Base-by-base conservation (phyloP, 2,797 vertebrate species). In the Pseudomugil gertrudae region DNA sequence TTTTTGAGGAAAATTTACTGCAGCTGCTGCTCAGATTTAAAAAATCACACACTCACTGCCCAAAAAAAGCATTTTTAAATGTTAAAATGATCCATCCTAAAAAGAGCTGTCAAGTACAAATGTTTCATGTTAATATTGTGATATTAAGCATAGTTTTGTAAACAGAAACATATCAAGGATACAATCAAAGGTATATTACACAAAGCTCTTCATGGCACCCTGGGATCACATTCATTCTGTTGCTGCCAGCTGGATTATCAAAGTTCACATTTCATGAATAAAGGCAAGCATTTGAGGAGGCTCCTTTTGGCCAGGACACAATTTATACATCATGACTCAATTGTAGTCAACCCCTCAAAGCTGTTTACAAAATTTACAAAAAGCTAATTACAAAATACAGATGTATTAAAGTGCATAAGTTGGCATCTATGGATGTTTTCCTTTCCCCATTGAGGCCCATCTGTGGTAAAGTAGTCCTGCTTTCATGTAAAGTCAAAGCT, bases 101-200 rank as follows among this genome's bases (percentile, higher is more conserved):
- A 69, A 65, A 14, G 26, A 52, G 5, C 26, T 17, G 26, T 17
- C 14, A 29, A 52, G 11, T 5, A 14, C 54, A 64, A 52, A 45
- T 17, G 45, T 57, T 59, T 56, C 27, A 9, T 53, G 36, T 33
- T 29, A 58, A 68, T 57, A 14, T 21, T 10, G 65, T 45, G 45
- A 19, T 53, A 66, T 80, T 89, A 72, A 72, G 78, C 57, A 48
- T 15, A 62, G 17, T 71, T 84, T 63, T 83, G 80, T 89, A 85
- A 85, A 87, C 78, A 90, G 84, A 32, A 33, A 60, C 48, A 40
- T 66, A 72, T 75, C 48, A 79, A 75, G 84, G 43, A 40, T 24
- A 54, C 62, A 78, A 78, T 84, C 57, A 76, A 76, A 68, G 63
- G 30, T 53, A 85, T 64, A 74, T 8, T 43, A 65, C 61, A 54